Base-by-base conservation (phyloP, 2,888 invertebrate genomes). In the Acleris emargana region DNA sequence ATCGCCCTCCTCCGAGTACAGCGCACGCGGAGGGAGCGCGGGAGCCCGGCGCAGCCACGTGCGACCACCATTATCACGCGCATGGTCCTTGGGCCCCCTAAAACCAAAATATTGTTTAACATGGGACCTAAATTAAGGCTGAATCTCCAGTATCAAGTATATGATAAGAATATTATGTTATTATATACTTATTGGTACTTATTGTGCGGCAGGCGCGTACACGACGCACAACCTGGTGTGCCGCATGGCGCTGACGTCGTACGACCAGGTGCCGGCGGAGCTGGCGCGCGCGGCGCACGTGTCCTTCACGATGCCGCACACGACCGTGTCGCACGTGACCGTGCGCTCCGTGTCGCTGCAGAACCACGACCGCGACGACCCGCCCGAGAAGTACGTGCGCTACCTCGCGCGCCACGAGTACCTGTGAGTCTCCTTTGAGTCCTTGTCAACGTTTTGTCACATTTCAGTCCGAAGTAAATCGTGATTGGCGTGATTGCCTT, bases 281-380 rank as follows among this genome's bases (percentile, higher is more conserved):
- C 94, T 99, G 84, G 96, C 98, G 69, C 96, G 96, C 73, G 96
- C 95, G 87, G 97, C 97, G 75, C 95, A 95, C 83, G 98, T 99
- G 42, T 99, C 99, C 90, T 99, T 99, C 90, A 99, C 98, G 55
- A 99, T 99, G 99, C 99, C 99, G 43, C 97, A 98, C 72, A 98
- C 98, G 45, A 98, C 98, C 80, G 96, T 95, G 59, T 98, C 98
- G 67, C 99, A 99, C 88, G 98, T 98, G 62, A 99, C 99, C 45
- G 97, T 99, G 73, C 94, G 99, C 74, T 99, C 99, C 73, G 98
- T 98, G 54, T 97, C 97, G 80, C 95, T 98, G 76, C 96, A 96
- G 86, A 95, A 96, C 82, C 97, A 96, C 72, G 97, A 97, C 78
- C 94, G 95, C 81, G 97, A 96, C 78, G 98, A 98, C 81, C 98